phyloP scores from a whole-genome alignment of 2,113 vertebrate species.

The Neolamprologus sp. region DNA sequence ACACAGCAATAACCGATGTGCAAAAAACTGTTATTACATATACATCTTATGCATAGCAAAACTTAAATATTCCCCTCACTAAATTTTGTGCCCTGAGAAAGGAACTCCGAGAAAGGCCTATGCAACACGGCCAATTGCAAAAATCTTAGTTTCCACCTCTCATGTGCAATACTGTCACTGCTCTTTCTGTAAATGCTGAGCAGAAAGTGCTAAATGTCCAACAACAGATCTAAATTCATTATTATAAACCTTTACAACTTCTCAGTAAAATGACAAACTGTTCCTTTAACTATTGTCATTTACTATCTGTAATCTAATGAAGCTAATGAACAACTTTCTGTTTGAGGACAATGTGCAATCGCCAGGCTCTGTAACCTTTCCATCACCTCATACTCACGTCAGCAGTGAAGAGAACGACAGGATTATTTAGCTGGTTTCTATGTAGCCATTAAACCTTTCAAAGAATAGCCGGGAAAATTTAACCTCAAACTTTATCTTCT shows the following conservation, averaged over 20 bases:
- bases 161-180: neutral
- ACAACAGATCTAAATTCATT: neutral
- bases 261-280: neutral
- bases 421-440: neutral
- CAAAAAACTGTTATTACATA: neutral
- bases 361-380: neutral
- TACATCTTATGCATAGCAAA: neutral
- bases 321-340: neutral
- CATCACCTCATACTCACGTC: neutral
- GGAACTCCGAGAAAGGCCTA: neutral
- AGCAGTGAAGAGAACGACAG: neutral
- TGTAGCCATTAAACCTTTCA: neutral
- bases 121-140: neutral
- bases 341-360: neutral
- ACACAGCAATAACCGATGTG: neutral
- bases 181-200: rapidly evolving
- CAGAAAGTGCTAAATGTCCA: neutral
- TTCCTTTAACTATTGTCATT: neutral
- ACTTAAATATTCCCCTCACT: neutral
- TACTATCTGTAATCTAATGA: neutral
- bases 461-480: neutral
- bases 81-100: neutral
- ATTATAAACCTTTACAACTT: neutral
- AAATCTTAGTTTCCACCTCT: neutral
- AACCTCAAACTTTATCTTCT: neutral